Conservation (phyloP, 2,797 vertebrate species). For the Micropoecilia bifurca region DNA sequence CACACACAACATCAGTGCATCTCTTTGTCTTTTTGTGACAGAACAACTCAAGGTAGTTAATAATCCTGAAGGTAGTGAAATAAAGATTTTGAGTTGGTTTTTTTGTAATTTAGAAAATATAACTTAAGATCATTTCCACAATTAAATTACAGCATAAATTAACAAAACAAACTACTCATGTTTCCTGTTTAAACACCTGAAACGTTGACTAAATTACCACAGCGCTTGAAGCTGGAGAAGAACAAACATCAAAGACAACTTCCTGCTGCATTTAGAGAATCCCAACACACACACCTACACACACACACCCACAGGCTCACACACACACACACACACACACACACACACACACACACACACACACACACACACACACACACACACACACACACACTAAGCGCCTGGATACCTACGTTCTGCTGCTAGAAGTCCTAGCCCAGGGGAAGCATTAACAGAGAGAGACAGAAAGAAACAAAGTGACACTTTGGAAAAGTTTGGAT, state of each 20-base stretch:
- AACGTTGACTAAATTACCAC: not conserved
- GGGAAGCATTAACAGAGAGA: slow-evolving; percentile 92
- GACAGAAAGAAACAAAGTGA: slow-evolving; percentile 41
- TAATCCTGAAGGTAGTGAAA: not conserved
- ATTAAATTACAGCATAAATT: not conserved
- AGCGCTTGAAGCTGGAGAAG: not conserved
- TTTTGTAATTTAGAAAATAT: not conserved
- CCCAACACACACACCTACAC: slow-evolving; percentile 25
- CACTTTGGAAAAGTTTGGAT: not conserved
- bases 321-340: slow-evolving; percentile 10
- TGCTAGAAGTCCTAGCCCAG: slow-evolving; percentile 94
- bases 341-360: too few species aligned
- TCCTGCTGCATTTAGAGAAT: not conserved
- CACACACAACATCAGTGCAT: not conserved
- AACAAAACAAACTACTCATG: not conserved
- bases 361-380: too few species aligned
- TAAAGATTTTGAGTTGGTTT: not conserved
- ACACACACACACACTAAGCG: slow-evolving; percentile 27
- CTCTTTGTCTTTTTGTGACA: not conserved
- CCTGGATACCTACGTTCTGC: slow-evolving; percentile 97
- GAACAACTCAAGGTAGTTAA: not conserved
- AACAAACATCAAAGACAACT: not conserved
- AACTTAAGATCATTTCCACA: not conserved
- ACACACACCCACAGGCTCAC: too few species aligned
- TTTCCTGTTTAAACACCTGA: not conserved